Evolutionary conservation across 2,113 vertebrate genomes (phyloP), one percentile per base, ranked within the genome.

Genomic region (Camarhynchus parvulus): DNA sequence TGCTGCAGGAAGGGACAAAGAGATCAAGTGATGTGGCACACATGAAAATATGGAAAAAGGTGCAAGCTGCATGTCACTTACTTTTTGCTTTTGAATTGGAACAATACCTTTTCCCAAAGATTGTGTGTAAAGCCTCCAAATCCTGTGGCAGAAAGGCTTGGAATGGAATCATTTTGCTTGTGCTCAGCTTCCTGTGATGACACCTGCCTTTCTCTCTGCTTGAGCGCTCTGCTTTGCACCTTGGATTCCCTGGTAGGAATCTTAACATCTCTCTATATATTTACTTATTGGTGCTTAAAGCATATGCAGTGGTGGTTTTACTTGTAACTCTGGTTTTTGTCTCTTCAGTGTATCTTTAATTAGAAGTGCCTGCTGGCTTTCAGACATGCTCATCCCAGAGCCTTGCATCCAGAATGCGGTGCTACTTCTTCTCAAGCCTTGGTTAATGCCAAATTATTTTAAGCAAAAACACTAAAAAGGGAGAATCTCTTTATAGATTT

Each of bases 331-430:
- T 28, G 56, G 16, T 41, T 47, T 55, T 80, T 88, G 88, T 89
- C 85, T 92, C 66, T 67, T 70, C 21, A 7, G 35, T 89, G 68
- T 94, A 19, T 74, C 72, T 85, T 90, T 64, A 72, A 91, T 90
- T 56, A 74, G 79, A 93, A 96, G 94, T 96, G 96, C 94, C 95
- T 90, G 92, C 88, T 84, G 35, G 53, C 89, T 87, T 94, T 85
- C 80, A 86, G 93, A 92, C 75, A 1, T 8, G 33, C 84, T 87
- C 7, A 49, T 67, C 42, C 62, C 67, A 39, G 74, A 78, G 62
- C 74, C 67, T 92, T 37, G 92, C 95, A 93, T 90, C 90, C 86
- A 68, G 77, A 92, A 73, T 30, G 74, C 2, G 83, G 83, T 91
- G 91, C 91, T 85, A 37, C 75, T 96, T 83, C 47, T 90, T 81